Conservation (phyloP, 2,113 vertebrate species). For the Corythoichthys haematopterus region DNA sequence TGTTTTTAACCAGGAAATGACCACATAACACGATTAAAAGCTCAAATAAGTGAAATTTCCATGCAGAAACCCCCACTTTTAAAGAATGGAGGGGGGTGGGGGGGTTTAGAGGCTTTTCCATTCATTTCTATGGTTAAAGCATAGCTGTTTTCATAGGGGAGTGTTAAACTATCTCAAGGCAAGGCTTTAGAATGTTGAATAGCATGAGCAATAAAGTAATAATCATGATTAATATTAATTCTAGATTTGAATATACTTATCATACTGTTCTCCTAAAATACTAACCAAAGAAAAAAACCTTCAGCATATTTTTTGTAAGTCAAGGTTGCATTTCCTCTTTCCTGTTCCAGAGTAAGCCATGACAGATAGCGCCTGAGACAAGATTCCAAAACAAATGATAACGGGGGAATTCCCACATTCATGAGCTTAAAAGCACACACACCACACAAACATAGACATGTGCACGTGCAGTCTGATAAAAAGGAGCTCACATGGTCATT, state of each 20-base stretch:
- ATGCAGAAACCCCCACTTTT: too few species aligned
- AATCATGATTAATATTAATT: background rate
- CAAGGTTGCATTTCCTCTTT: conserved; percentile 33
- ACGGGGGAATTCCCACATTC: conserved; percentile 57
- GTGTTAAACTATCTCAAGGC: background rate
- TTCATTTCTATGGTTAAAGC: background rate
- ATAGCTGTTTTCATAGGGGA: background rate
- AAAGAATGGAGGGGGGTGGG: too few species aligned
- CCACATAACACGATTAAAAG: too few species aligned
- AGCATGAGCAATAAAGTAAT: background rate
- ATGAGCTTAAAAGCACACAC: conserved; percentile 5
- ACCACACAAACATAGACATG: background rate
- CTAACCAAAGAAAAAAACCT: too few species aligned
- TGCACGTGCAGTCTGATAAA: background rate
- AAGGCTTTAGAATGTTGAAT: background rate
- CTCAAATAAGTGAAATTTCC: too few species aligned
- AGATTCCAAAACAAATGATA: conserved; percentile 52
- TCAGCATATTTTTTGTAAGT: background rate
- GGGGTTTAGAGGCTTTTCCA: background rate
- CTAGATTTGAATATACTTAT: background rate
- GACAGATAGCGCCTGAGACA: conserved; percentile 29
- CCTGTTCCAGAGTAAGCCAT: conserved; percentile 55
- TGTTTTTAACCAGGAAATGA: too few species aligned
- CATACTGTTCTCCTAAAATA: too few species aligned
- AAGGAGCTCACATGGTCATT: too few species aligned